These are phyloP conservation scores for Liparis tanakae DNA, from an alignment of 2,797 vertebrate species.

Conservation along the genomic window DNA sequence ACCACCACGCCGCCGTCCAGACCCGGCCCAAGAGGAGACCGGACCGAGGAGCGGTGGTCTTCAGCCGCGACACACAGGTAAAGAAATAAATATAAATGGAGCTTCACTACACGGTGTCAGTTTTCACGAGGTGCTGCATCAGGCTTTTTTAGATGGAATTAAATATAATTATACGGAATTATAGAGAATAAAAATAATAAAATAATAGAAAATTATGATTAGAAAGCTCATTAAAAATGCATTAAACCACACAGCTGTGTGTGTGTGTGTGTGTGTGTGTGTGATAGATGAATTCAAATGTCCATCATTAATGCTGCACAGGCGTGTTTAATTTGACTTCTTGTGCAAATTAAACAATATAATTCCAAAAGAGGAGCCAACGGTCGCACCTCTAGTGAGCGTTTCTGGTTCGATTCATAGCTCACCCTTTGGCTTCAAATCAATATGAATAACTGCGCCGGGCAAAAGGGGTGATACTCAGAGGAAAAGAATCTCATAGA, in stretches of 20 bases:
- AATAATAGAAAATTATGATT: neutral
- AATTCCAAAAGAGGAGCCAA: conserved; percentile 10
- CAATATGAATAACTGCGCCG: too few species aligned
- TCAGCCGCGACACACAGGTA: conserved; percentile 91
- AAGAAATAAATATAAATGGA: neutral
- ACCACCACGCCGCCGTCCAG: conserved; percentile 91
- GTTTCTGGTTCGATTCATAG: too few species aligned
- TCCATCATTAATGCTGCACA: conserved; percentile 35
- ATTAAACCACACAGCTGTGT: neutral
- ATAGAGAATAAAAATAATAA: neutral
- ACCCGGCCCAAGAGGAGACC: conserved; percentile 82
- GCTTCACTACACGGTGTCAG: neutral
- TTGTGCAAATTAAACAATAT: conserved; percentile 29
- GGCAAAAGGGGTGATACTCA: too few species aligned
- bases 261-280: conserved; percentile 12
- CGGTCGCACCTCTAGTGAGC: too few species aligned
- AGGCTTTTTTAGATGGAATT: neutral
- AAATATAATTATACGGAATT: too few species aligned
- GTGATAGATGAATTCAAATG: conserved; percentile 33
- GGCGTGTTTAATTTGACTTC: neutral
- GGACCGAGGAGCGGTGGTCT: conserved; percentile 71
- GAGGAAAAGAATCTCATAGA: too few species aligned
- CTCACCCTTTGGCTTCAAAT: too few species aligned
- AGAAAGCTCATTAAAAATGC: neutral
- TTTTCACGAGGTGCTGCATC: neutral